Conservation (phyloP, 2,113 vertebrate species). For the Hyla sarda region DNA sequence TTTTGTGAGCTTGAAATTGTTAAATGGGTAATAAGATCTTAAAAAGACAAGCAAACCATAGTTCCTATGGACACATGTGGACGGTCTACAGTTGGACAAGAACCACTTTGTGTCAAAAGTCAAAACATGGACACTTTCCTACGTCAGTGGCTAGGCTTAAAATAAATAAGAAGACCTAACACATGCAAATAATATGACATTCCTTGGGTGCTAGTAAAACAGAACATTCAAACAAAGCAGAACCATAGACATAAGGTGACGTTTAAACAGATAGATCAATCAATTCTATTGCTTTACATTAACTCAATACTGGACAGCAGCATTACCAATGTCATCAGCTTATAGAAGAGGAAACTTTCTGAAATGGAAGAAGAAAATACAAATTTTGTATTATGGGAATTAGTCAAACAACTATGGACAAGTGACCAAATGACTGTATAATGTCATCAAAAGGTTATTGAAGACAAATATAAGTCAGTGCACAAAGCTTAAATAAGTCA, state of each 20-base stretch:
- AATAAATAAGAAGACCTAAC: slow-evolving; percentile 25
- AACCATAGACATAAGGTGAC: neutral
- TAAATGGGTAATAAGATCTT: slow-evolving; percentile 28
- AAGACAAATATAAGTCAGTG: too few relatives aligned
- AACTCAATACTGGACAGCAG: neutral
- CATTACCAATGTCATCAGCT: neutral
- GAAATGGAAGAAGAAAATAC: too few relatives aligned
- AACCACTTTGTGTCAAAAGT: slow-evolving; percentile 33
- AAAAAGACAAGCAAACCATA: neutral
- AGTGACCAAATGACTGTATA: too few relatives aligned
- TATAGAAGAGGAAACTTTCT: too few relatives aligned
- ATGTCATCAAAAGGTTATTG: too few relatives aligned
- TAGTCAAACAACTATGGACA: too few relatives aligned
- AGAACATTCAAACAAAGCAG: neutral
- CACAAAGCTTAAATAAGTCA: too few relatives aligned
- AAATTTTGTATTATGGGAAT: too few relatives aligned
- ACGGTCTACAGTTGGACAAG: slow-evolving; percentile 22
- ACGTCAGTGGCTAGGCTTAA: slow-evolving; percentile 12
- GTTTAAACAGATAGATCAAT: neutral
- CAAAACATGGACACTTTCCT: slow-evolving; percentile 41
- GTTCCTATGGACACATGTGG: slow-evolving; percentile 10
- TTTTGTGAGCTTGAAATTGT: slow-evolving; percentile 5
- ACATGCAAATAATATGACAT: slow-evolving; percentile 28
- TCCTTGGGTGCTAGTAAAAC: neutral
- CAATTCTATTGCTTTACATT: neutral